Base-by-base conservation (phyloP, 2,113 vertebrate species). In the Megaceryle maxima region DNA sequence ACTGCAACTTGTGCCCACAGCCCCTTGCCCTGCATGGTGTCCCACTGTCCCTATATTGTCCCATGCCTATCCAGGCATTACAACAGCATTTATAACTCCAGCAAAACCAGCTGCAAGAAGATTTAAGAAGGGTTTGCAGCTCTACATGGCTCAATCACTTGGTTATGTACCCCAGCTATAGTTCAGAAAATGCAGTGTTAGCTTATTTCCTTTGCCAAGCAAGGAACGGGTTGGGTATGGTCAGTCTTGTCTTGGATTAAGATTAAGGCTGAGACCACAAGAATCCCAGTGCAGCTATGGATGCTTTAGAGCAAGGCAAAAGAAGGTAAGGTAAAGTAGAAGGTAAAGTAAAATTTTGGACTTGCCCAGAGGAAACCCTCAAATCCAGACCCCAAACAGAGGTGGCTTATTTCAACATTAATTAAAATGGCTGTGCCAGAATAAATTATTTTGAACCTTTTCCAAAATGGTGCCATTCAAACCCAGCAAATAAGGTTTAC, bases 11-110 rank as follows among this genome's bases (percentile, higher is more conserved):
- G 39, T 41, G 37, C 37, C 37, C 37, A 37, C 37, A 37, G 37
- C 37, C 37, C 37, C 37, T 37, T 37, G 37, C 37, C 55, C 31
- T 44, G 3, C 16, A 0, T 21, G 37, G 26, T 28, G 33, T 24
- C 25, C 16, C 0, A 0, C 64, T 4, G 5, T 20, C 44, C 2
- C 0, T 28, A 4, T 35, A 13, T 79, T 88, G 44, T 72, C 44
- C 48, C 4, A 2, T 56, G 63, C 33, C 43, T 22, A n/a, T 19
- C 39, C 43, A 64, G 39, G 43, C 2, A 0, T 66, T 70, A 31
- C 37, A 90, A 7, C 14, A 53, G 11, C 11, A 2, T 69, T 62
- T 57, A 11, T 22, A 70, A 33, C 28, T 25, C 33, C 62, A 63
- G 53, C 11, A 76, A 88, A 88, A 82, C 4, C 3, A 3, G 16